A percentile compares a stretch with the other conserved stretches of the same genome.
phyloP scores from a whole-genome alignment of 2,113 vertebrate species.

The Heteronetta atricapilla region DNA sequence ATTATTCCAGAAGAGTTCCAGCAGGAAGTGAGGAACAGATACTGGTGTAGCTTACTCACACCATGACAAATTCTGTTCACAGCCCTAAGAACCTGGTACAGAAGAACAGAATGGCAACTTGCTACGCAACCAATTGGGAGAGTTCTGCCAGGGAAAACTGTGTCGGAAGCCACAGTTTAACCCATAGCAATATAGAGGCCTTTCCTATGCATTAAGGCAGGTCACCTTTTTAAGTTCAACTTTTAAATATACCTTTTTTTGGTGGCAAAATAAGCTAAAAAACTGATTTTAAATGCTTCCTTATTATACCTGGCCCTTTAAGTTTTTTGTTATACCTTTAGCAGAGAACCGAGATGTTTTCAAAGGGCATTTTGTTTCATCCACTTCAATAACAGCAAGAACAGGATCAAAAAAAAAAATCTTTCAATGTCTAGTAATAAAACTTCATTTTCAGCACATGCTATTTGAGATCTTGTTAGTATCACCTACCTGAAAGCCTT shows the following conservation, averaged over 20 bases:
- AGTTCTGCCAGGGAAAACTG: not conserved
- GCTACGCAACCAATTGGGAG: not conserved
- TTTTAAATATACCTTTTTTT: not conserved
- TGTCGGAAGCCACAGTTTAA: not conserved
- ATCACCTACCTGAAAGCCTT: conserved; percentile 90
- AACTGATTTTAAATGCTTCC: not conserved
- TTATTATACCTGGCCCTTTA: not conserved
- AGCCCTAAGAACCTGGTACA: not conserved
- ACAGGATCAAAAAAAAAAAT: not conserved
- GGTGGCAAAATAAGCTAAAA: not conserved
- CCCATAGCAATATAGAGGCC: not conserved
- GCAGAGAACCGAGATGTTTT: not conserved
- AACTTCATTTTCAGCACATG: not conserved
- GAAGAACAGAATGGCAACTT: not conserved
- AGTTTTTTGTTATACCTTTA: not conserved
- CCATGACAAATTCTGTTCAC: not conserved
- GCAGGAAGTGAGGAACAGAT: not conserved
- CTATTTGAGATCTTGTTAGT: not conserved
- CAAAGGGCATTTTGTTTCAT: not conserved
- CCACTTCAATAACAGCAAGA: not conserved
- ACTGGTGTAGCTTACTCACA: not conserved
- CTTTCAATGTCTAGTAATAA: not conserved
- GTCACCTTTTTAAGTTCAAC: not conserved
- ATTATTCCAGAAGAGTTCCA: not conserved
- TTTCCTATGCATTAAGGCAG: not conserved